Conservation (phyloP, 2,797 vertebrate genomes). For the Podargus strigoides region DNA sequence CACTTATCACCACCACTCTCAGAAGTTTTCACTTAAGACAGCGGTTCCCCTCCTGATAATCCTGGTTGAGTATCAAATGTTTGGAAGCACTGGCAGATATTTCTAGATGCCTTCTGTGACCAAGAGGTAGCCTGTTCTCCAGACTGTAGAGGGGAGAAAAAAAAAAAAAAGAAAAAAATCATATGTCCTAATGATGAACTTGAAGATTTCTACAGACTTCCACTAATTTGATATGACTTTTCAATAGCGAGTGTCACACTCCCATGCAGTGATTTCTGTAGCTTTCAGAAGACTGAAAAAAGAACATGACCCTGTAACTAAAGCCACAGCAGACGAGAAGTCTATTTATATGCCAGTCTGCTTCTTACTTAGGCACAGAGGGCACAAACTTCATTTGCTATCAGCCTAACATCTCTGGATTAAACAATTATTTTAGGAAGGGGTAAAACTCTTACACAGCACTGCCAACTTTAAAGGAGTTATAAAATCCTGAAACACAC, state of each 20-base stretch:
- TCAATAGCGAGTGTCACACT: not conserved
- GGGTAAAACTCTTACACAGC: not conserved
- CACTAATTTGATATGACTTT: not conserved
- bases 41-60: not conserved
- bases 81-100: not conserved
- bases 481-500: accelerated
- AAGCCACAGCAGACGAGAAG: not conserved
- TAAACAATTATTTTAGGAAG: not conserved
- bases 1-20: not conserved
- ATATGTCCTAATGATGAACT: not conserved
- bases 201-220: not conserved
- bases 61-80: not conserved
- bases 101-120: not conserved
- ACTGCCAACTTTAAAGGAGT: not conserved
- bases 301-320: not conserved
- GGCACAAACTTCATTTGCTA: not conserved
- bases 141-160: not conserved
- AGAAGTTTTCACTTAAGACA: not conserved
- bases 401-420: not conserved
- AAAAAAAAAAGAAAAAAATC: too few species aligned
- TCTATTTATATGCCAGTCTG: not conserved
- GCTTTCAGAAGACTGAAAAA: not conserved
- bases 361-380: not conserved
- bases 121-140: not conserved
- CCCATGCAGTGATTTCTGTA: not conserved